These are phyloP conservation scores for Saturnia pavonia DNA, from an alignment of 2,888 invertebrate genomes.

Conservation along the genomic window DNA sequence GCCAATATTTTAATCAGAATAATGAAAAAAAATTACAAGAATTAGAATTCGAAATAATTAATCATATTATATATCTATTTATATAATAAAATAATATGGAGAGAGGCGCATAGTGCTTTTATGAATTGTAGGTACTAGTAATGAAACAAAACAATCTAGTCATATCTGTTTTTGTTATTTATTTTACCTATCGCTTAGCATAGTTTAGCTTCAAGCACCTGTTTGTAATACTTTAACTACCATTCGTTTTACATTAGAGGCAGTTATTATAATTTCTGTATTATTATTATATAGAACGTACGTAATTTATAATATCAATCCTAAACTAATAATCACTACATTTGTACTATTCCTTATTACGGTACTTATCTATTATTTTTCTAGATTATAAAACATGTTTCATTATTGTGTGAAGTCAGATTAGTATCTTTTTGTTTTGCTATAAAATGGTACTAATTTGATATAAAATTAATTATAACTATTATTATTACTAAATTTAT, in stretches of 20 bases:
- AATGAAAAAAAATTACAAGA: slow-evolving; percentile 43
- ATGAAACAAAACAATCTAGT: slow-evolving; percentile 78
- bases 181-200: slow-evolving; percentile 79
- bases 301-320: slow-evolving; percentile 6
- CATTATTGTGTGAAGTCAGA: neutral
- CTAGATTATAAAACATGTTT: neutral
- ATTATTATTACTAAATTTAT: slow-evolving; percentile 44
- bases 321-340: neutral
- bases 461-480: slow-evolving; percentile 22
- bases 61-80: slow-evolving; percentile 77
- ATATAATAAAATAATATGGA: slow-evolving; percentile 77
- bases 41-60: slow-evolving; percentile 77
- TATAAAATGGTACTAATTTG: neutral
- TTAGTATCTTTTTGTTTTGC: neutral
- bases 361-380: neutral
- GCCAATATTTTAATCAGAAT: slow-evolving; percentile 79
- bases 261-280: slow-evolving; percentile 3
- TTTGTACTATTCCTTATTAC: slow-evolving; percentile 1
- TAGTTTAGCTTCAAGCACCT: slow-evolving; percentile 81
- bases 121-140: slow-evolving; percentile 77
- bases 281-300: neutral
- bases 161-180: slow-evolving; percentile 78
- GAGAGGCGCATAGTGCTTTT: slow-evolving; percentile 81
- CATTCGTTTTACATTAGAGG: slow-evolving; percentile 17
- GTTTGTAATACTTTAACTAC: slow-evolving; percentile 16